A percentile compares a stretch with the other conserved stretches of the same genome.
phyloP scores from a whole-genome alignment of 2,113 vertebrate species.

The Anser cygnoides region DNA sequence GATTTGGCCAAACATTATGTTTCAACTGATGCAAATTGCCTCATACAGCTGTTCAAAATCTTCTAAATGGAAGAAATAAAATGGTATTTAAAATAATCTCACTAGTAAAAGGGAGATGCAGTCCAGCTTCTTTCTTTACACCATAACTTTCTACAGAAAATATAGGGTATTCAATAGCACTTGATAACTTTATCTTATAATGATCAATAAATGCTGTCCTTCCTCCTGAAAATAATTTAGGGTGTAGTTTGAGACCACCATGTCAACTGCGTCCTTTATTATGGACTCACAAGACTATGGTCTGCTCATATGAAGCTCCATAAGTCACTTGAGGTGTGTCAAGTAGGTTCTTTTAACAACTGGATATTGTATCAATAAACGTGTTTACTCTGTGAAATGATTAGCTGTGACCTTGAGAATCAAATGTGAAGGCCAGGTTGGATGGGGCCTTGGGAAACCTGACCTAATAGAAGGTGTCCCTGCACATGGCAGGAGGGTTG shows the following conservation, averaged over 20 bases:
- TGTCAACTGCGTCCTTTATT: neutral
- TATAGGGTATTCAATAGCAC: neutral
- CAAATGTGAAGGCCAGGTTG: neutral
- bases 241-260: neutral
- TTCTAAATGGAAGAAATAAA: neutral
- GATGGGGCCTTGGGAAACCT: neutral
- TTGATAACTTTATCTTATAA: neutral
- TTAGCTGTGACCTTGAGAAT: neutral
- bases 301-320: neutral
- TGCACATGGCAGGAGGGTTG: neutral
- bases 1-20: neutral
- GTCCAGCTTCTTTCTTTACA: neutral
- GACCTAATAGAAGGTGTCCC: neutral
- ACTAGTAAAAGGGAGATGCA: neutral
- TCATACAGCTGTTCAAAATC: neutral
- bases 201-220: neutral
- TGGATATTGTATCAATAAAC: neutral
- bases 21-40: neutral
- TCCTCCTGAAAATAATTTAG: neutral
- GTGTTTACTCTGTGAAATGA: neutral
- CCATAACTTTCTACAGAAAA: neutral
- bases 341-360: neutral
- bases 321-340: neutral
- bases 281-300: neutral
- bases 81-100: neutral